Base-by-base conservation (phyloP, 2,888 invertebrate genomes). In the Cephus pulcher region DNA sequence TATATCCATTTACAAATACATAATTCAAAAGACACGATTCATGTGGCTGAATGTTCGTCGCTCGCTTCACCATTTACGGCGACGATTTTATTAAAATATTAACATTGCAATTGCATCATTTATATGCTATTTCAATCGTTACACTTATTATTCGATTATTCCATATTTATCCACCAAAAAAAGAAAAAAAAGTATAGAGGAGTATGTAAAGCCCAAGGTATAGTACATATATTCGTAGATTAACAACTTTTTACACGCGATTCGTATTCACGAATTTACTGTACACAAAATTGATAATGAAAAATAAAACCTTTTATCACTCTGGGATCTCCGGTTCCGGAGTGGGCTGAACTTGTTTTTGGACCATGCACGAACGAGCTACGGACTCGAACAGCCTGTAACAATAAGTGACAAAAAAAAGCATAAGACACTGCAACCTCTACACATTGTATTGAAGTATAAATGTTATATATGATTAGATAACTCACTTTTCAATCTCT, bases 401-500 rank as follows among this genome's bases (percentile, higher is more conserved):
- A 93, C 71, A 77, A 78, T 78, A 76, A 74, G 77, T 12, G 35
- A 75, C 77, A 78, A 73, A 75, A 15, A 30, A 79, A 74, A 30
- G 74, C 32, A 79, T 40, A 12, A 79, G 78, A 40, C n/a, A 76
- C 9, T 30, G 32, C 12, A 34, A 34, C 30, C 73, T 69, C 73
- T 73, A 15, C 12, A 76, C 32, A 74, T 35, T 77, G 77, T 76
- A 68, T 69, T 33, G 0, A 9, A n/a, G 33, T 71, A 77, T 33
- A 79, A 76, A 74, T 40, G 73, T 78, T 69, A 73, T 56, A 71
- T 73, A 77, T 75, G 6, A 70, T 33, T 35, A 76, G 79, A 77
- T 80, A 69, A 94, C 96, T 95, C 92, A 98, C 98, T 99, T 99
- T 93, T 99, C 98, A 88, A 99, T 99, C 93, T 99, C 99, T 1